Base-by-base conservation (phyloP, 2,797 vertebrate species). In the Acrossocheilus fasciatus region DNA sequence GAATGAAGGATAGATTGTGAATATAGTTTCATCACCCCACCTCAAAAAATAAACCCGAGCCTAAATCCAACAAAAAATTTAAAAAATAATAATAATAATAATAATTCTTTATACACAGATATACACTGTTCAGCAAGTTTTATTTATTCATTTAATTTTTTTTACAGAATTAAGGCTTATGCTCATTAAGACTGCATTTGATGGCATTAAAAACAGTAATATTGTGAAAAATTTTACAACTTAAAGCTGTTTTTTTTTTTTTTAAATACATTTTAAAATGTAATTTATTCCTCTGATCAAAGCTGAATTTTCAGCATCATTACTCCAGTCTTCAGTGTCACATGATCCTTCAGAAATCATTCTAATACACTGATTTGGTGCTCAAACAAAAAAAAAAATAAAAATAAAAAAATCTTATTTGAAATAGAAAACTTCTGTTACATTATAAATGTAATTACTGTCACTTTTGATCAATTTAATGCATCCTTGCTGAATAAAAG, bases 301-400 rank as follows among this genome's bases (percentile, higher is more conserved):
- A 47, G 3, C 12, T n/a, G 23, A 30, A 26, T 4, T 17, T 26
- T 26, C 43, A 17, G 14, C 45, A 50, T 10, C 15, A 34, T 50
- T 50, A 18, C 75, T 78, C 30, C 74, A 47, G 43, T 47, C n/a
- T 50, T 75, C 26, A 75, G 73, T 34, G 45, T 52, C 34, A n/a
- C 18, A 57, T 76, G 9, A 76, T 15, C 20, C 50, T 77, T 57
- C 1, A 23, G 15, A 52, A 76, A 39, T 39, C 1, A 54, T 36
- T 54, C 1, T 11, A 76, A 34, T 52, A 20, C 12, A 8, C 10
- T 4, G 9, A 62, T 62, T 26, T 62, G 59, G 10, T 62, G 59
- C 59, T n/a, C 23, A 62, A 62, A n/a, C 1, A 1, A 30, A 30
- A 30, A 30, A 30, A 30, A 30, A 30, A 30, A n/a, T n/a, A n/a